Conservation (phyloP, 2,888 invertebrate species). For the Alviniconcha strummeri region DNA sequence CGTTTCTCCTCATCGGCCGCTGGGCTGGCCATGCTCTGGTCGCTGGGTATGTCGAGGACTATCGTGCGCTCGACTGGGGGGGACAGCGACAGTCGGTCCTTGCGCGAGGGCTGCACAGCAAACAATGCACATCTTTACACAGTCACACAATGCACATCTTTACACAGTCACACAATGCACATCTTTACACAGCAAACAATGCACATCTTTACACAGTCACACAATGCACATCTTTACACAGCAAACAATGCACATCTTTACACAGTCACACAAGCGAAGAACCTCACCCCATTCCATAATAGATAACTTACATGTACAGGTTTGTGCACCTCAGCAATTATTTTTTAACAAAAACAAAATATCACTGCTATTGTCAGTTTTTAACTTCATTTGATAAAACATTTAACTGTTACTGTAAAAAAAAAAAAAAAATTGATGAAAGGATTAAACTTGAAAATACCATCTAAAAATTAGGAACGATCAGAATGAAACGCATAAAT, state of each 20-base stretch:
- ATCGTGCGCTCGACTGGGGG: slow-evolving; percentile 28
- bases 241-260: background rate
- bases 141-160: background rate
- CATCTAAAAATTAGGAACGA: no score
- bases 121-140: background rate
- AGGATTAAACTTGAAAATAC: no score
- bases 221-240: background rate
- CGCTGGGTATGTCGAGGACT: slow-evolving; percentile 21
- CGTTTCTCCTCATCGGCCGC: slow-evolving; percentile 47
- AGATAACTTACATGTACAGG: no score
- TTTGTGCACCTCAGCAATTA: no score
- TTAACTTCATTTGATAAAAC: no score
- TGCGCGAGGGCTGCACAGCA: slow-evolving; percentile 15
- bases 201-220: background rate
- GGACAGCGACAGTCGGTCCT: slow-evolving; percentile 27
- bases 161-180: background rate
- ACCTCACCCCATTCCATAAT: no score
- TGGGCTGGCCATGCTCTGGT: slow-evolving; percentile 30
- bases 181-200: no score
- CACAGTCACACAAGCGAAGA: background rate
- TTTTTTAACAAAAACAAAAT: no score
- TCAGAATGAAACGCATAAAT: no score
- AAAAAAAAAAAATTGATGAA: no score
- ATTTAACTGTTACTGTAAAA: no score
- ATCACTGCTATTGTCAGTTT: no score